Conservation (phyloP, 2,888 invertebrate species). For the Hermaeophaga mercurialis region DNA sequence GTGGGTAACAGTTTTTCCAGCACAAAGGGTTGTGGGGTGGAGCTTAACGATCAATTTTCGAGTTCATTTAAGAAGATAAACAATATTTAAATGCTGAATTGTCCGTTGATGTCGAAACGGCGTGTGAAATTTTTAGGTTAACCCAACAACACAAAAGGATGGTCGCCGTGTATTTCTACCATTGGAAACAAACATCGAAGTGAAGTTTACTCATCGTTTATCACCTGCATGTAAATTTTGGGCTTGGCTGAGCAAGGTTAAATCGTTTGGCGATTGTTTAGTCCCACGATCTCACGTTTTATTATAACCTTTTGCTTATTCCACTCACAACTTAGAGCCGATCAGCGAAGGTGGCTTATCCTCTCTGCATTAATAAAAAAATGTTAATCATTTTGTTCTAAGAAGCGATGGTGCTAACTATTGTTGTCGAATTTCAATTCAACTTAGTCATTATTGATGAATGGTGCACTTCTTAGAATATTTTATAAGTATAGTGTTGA, state of each 20-base stretch:
- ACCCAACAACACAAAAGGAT: conserved; percentile 11
- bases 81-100: too few relatives aligned
- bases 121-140: conserved; percentile 30
- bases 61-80: too few relatives aligned
- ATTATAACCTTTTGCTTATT: conserved; percentile 13
- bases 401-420: conserved; percentile 4
- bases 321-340: neutral
- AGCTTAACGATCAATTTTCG: too few relatives aligned
- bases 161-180: conserved; percentile 33
- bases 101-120: too few relatives aligned
- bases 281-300: conserved; percentile 45
- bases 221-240: conserved; percentile 46
- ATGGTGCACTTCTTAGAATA: neutral
- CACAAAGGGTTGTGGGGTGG: too few relatives aligned
- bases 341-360: neutral
- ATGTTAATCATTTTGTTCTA: conserved; percentile 6
- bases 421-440: conserved; percentile 9
- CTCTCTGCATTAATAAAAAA: conserved; percentile 9
- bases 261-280: conserved; percentile 39
- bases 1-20: too few relatives aligned
- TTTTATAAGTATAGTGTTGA: too few relatives aligned
- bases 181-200: conserved; percentile 38
- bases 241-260: conserved; percentile 46
- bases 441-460: conserved; percentile 5
- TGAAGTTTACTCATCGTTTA: conserved; percentile 44